Conservation (phyloP, 1,140 invertebrate species). For the Mya arenaria region DNA sequence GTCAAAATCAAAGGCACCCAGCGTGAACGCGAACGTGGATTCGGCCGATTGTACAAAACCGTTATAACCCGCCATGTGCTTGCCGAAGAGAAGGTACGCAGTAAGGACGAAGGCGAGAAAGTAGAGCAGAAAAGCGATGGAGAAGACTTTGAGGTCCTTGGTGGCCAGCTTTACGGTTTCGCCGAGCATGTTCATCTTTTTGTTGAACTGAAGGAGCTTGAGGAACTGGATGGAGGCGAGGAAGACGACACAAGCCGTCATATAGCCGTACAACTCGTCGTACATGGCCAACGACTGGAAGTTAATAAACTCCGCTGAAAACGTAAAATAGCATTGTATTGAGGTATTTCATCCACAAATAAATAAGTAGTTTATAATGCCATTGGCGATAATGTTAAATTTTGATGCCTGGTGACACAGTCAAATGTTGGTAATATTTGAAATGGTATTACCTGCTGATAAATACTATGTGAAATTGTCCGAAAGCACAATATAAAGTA, state of each 20-base stretch:
- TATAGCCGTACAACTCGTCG: conserved; percentile 82
- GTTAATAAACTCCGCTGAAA: conserved; percentile 83
- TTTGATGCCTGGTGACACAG: too few species aligned
- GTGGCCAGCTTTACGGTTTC: conserved; percentile 73
- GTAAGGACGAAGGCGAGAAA: conserved; percentile 77
- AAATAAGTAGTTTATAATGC: too few species aligned
- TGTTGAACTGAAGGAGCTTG: conserved; percentile 83
- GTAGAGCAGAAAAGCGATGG: conserved; percentile 78
- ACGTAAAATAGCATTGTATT: too few species aligned
- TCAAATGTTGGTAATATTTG: too few species aligned
- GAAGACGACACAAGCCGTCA: conserved; percentile 82
- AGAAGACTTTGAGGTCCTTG: conserved; percentile 78
- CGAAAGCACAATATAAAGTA: too few species aligned
- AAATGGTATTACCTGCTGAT: too few species aligned
- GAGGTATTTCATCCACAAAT: too few species aligned
- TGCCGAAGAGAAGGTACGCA: conserved; percentile 78
- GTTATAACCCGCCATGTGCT: conserved; percentile 68
- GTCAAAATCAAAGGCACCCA: conserved; percentile 79
- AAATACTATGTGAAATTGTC: too few species aligned
- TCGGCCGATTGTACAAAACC: conserved; percentile 74
- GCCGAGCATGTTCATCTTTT: conserved; percentile 79
- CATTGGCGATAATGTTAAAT: too few species aligned
- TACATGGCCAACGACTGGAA: conserved; percentile 82
- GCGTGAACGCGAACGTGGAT: conserved; percentile 78
- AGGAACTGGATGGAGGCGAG: conserved; percentile 83